Conservation (phyloP, 2,888 invertebrate species). For the Rotaria sp. region DNA sequence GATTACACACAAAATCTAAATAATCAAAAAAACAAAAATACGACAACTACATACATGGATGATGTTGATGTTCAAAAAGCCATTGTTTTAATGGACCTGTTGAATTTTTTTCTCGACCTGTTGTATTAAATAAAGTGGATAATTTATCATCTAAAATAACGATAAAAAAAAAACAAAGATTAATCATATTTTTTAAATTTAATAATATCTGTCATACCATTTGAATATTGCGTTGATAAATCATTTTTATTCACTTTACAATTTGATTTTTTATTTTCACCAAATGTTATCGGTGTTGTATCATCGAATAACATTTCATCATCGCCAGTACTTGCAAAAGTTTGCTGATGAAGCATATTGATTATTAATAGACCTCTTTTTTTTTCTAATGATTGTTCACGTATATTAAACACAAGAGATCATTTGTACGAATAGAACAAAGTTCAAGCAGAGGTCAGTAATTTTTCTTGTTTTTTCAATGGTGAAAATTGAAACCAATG, state of each 20-base stretch:
- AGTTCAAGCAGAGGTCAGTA: neutral
- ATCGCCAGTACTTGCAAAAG: neutral
- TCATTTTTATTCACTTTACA: neutral
- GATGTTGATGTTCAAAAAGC: conserved; percentile 19
- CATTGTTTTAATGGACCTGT: conserved; percentile 28
- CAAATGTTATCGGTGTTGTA: conserved; percentile 10
- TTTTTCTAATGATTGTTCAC: neutral
- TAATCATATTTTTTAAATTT: too few relatives aligned
- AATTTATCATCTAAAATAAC: neutral
- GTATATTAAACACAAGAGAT: neutral
- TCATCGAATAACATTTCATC: neutral
- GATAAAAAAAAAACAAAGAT: neutral
- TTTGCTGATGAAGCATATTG: neutral
- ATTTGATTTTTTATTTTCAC: neutral
- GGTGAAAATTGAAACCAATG: neutral
- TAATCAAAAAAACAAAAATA: neutral
- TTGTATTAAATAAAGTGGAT: conserved; percentile 23
- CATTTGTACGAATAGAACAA: neutral
- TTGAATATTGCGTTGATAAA: neutral
- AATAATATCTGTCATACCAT: neutral
- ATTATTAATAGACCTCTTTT: neutral
- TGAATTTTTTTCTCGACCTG: conserved; percentile 21
- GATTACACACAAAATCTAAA: too few relatives aligned
- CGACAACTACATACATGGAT: neutral
- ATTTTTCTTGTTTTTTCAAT: neutral